These are phyloP conservation scores for Sisor rabdophorus DNA, from an alignment of 2,113 vertebrate species.

Conservation along the genomic window DNA sequence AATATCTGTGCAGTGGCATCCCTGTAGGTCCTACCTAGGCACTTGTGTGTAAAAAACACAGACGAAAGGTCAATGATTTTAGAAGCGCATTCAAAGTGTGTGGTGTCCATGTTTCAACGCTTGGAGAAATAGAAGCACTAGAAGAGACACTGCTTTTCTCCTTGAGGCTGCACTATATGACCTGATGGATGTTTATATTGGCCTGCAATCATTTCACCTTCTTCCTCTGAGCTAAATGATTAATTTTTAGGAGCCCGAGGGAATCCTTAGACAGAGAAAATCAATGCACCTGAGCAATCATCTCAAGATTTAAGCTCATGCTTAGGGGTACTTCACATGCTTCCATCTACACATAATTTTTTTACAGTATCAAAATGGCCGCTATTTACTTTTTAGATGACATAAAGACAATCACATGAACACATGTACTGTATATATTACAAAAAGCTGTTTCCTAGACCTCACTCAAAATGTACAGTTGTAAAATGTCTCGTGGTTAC, in stretches of 20 bases:
- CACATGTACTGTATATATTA: neutral
- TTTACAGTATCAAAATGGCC: neutral
- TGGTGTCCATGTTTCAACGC: constrained; percentile 26
- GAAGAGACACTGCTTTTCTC: constrained; percentile 32
- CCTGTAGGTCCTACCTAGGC: constrained; percentile 24
- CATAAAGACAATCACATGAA: neutral
- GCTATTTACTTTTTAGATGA: constrained; percentile 19
- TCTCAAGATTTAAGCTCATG: constrained; percentile 24
- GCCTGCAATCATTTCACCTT: constrained; percentile 29
- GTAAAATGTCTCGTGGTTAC: too few species aligned
- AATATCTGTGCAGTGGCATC: constrained; percentile 20
- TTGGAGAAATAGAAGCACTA: constrained; percentile 17
- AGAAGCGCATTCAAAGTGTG: constrained; percentile 12
- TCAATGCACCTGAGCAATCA: constrained; percentile 41
- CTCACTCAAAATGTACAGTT: neutral
- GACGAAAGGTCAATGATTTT: constrained; percentile 30
- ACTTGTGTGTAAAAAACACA: constrained; percentile 33
- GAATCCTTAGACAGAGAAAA: constrained; percentile 36
- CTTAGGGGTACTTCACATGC: constrained; percentile 9
- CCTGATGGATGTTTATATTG: constrained; percentile 38
- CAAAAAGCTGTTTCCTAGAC: neutral
- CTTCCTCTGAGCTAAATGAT: constrained; percentile 35
- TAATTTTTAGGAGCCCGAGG: constrained; percentile 10
- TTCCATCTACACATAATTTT: neutral
- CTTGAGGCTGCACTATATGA: constrained; percentile 19